Evolutionary conservation across 2,797 vertebrate genomes (phyloP).

Genomic region (Oryzias sinensis): DNA sequence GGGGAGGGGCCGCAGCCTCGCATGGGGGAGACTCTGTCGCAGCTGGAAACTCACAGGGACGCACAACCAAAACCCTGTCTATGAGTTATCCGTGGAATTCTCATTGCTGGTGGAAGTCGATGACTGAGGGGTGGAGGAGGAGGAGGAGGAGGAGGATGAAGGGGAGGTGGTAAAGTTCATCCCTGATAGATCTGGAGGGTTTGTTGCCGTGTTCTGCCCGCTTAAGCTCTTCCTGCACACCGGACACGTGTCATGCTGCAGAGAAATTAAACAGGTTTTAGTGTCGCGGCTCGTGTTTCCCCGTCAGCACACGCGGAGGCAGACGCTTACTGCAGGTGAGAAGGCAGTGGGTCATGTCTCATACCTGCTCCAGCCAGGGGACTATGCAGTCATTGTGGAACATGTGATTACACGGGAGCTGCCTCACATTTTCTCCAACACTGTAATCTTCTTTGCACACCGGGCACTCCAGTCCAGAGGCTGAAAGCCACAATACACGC

Average conservation of each 20-base stretch:
- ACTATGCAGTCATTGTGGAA: conserved; percentile 97
- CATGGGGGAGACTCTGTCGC: conserved; percentile 42
- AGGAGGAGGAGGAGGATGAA: conserved; percentile 86
- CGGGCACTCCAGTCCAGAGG: conserved; percentile 92
- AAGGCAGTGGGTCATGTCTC: conserved; percentile 2
- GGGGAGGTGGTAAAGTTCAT: conserved; percentile 94
- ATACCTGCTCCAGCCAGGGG: conserved; percentile 98
- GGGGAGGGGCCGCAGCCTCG: conserved; percentile 45
- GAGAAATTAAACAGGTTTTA: conserved; percentile 17
- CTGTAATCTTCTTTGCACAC: conserved; percentile 99
- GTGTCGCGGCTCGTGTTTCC: not conserved
- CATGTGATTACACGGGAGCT: conserved; percentile 97
- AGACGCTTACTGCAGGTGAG: conserved; percentile 4
- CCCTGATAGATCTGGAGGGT: conserved; percentile 92
- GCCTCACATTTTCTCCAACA: conserved; percentile 89
- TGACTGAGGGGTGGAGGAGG: conserved; percentile 75
- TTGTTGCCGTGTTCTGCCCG: conserved; percentile 98
- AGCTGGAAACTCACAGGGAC: conserved; percentile 44
- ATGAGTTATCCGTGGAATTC: conserved; percentile 92
- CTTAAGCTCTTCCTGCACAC: conserved; percentile 98
- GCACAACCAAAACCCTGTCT: conserved; percentile 64
- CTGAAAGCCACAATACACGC: conserved; percentile 63
- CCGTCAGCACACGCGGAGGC: not conserved
- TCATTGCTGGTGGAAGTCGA: conserved; percentile 93
- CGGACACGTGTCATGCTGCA: conserved; percentile 98